Conservation (phyloP, 2,797 vertebrate genomes). For the Acanthurus leucopareius region DNA sequence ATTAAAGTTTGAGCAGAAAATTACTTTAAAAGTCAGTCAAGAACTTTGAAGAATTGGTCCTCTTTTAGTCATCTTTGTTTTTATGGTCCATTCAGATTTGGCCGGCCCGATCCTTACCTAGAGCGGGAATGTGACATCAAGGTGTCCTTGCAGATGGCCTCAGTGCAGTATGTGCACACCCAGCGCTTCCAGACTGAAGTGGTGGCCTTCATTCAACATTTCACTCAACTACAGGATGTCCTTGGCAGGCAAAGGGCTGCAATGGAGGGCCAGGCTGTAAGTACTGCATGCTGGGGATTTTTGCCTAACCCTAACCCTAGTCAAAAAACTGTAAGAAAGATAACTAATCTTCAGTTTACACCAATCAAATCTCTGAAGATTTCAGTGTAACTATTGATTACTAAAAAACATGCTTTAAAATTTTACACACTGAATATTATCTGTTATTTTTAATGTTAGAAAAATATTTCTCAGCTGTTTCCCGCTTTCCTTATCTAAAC, state of each 20-base stretch:
- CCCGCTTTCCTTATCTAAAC: too few species aligned
- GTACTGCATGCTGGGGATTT: constrained; percentile 42
- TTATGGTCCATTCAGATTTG: constrained; percentile 82
- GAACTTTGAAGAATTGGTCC: not conserved
- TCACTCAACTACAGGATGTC: constrained; percentile 97
- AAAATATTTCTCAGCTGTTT: too few species aligned
- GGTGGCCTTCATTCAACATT: constrained; percentile 96
- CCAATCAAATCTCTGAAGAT: not conserved
- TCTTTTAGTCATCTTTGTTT: constrained; percentile 2
- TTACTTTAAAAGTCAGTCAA: not conserved
- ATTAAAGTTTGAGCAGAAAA: not conserved
- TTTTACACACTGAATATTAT: too few species aligned
- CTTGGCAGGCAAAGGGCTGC: constrained; percentile 96
- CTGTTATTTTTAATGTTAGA: too few species aligned
- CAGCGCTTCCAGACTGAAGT: constrained; percentile 98
- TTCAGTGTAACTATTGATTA: not conserved
- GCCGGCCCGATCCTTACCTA: constrained; percentile 86
- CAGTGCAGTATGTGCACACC: constrained; percentile 97
- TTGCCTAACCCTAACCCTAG: not conserved
- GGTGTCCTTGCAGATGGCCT: constrained; percentile 93
- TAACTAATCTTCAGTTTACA: not conserved
- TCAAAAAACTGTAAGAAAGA: not conserved
- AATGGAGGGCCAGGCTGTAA: constrained; percentile 94
- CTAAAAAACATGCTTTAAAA: too few species aligned
- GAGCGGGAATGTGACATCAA: constrained; percentile 91